Evolutionary conservation across 2,888 invertebrate genomes (phyloP).

Genomic region (Protophormia terraenovae): DNA sequence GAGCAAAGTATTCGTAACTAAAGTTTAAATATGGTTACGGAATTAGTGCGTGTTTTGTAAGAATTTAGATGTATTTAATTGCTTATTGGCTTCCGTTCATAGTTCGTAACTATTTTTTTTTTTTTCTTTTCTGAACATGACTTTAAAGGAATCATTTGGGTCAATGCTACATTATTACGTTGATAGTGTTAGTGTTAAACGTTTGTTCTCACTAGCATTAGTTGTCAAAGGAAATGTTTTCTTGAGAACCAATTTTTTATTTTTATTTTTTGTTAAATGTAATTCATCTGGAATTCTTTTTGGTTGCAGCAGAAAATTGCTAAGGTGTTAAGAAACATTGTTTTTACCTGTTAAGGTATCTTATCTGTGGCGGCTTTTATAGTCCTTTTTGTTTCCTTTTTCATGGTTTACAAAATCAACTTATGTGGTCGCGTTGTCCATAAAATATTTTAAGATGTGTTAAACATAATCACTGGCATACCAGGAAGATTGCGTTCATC

Average conservation of each 20-base stretch:
- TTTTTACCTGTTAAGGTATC: constrained; percentile 12
- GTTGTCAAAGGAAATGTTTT: constrained; percentile 27
- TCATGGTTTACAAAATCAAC: background rate
- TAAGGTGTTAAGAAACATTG: constrained; percentile 49
- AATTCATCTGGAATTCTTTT: background rate
- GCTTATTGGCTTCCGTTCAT: constrained; percentile 67
- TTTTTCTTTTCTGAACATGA: background rate
- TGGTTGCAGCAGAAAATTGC: constrained; percentile 17
- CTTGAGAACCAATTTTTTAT: constrained; percentile 30
- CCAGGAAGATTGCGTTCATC: background rate
- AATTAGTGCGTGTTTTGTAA: constrained; percentile 66
- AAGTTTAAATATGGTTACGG: constrained; percentile 54
- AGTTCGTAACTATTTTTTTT: constrained; percentile 37
- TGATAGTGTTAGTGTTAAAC: background rate
- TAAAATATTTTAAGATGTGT: constrained; percentile 44
- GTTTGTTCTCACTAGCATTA: background rate
- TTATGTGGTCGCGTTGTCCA: constrained; percentile 2
- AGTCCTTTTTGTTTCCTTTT: constrained; percentile 29
- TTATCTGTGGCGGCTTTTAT: constrained; percentile 40
- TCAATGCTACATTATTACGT: constrained; percentile 7
- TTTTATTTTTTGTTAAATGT: too few relatives aligned
- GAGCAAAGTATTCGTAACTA: constrained; percentile 26
- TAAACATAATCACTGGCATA: constrained; percentile 45
- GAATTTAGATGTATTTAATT: constrained; percentile 67
- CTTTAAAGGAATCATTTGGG: constrained; percentile 49